phyloP scores from a whole-genome alignment of 2,888 invertebrate species.

The Mythimna ferrago region DNA sequence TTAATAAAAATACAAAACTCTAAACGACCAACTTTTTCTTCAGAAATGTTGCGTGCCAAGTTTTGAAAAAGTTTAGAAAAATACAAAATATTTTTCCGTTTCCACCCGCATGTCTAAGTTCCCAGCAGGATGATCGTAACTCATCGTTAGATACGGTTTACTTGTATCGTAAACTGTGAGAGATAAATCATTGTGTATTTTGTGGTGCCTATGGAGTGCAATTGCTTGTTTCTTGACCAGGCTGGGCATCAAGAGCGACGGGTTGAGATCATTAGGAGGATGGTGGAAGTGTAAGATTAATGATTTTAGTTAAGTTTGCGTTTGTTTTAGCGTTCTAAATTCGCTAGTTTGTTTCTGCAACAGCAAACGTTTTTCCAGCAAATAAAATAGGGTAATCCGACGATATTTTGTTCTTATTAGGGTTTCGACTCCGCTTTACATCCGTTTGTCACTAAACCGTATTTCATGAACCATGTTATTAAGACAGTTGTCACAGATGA shows the following conservation, averaged over 20 bases:
- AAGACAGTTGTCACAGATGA: no score
- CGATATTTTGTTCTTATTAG: no score
- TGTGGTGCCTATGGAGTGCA: conserved; percentile 58
- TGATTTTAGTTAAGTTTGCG: background rate
- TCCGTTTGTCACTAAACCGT: no score
- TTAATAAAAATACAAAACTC: conserved; percentile 30
- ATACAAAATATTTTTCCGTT: conserved; percentile 49
- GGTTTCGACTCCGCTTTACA: no score
- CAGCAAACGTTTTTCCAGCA: background rate
- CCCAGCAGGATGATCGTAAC: conserved; percentile 43
- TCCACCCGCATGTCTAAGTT: conserved; percentile 39
- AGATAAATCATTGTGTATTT: conserved; percentile 66
- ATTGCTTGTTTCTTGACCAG: conserved; percentile 48
- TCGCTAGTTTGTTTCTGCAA: background rate
- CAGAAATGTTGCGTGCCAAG: conserved; percentile 26
- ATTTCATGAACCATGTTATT: no score
- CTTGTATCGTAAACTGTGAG: conserved; percentile 66
- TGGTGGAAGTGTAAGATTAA: conserved; percentile 24
- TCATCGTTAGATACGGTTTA: conserved; percentile 67
- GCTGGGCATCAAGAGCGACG: conserved; percentile 31
- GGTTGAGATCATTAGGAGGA: conserved; percentile 18
- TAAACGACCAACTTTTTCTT: conserved; percentile 14
- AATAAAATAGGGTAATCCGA: background rate
- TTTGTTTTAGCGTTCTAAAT: background rate
- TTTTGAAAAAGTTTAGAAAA: conserved; percentile 34